These are phyloP conservation scores for Danio jaintianensis DNA, from an alignment of 2,797 vertebrate genomes.

Conservation along the genomic window DNA sequence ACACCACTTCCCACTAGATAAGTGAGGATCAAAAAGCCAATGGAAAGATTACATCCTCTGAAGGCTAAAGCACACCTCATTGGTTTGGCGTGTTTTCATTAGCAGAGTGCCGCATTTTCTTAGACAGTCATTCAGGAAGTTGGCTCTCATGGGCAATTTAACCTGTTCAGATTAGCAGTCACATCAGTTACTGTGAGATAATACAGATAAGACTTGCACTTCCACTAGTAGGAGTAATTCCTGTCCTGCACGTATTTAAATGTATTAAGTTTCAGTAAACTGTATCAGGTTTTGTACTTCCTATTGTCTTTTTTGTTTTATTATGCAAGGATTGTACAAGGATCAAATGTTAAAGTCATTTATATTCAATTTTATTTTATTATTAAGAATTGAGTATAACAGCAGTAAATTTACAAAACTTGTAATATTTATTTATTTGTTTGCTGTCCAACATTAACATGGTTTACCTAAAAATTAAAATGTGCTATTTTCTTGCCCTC, in stretches of 20 bases:
- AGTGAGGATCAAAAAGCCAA: background rate
- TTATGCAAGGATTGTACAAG: no score
- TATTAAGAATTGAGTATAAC: no score
- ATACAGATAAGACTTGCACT: slow-evolving; percentile 1
- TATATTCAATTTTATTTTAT: no score
- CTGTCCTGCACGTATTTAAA: background rate
- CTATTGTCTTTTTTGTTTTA: background rate
- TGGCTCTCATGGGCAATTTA: slow-evolving; percentile 32
- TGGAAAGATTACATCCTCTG: slow-evolving; percentile 26
- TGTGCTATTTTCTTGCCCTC: no score
- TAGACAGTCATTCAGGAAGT: slow-evolving; percentile 33
- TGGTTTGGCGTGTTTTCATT: slow-evolving; percentile 26
- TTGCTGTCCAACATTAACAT: no score
- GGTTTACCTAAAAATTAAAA: no score
- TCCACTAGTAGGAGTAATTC: slow-evolving; percentile 22
- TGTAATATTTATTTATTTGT: no score
- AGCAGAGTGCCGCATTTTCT: background rate
- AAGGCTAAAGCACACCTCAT: slow-evolving; percentile 13
- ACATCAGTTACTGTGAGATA: slow-evolving; percentile 33
- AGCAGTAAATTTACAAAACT: no score
- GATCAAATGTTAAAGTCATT: no score
- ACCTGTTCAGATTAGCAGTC: slow-evolving; percentile 22
- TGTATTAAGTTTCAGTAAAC: background rate
- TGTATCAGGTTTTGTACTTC: background rate
- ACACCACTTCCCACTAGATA: background rate